Evolutionary conservation across 2,888 invertebrate species (phyloP).

Genomic region (Agonopterix heracliana): DNA sequence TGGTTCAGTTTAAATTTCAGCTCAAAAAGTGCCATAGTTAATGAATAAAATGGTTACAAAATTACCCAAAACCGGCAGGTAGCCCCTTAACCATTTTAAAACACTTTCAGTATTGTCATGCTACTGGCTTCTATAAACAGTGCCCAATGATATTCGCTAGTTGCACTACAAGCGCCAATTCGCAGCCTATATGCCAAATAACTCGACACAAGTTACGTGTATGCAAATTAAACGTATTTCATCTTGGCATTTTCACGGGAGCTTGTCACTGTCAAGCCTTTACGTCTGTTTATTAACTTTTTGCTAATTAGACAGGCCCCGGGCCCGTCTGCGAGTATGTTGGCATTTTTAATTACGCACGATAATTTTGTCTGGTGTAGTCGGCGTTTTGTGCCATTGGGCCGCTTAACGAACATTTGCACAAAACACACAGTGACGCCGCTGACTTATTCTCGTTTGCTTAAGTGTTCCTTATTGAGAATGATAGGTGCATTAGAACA

Average conservation of each 20-base stretch:
- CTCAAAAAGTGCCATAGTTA: too few species aligned
- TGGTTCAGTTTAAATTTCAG: too few species aligned
- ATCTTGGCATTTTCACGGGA: conserved; percentile 72
- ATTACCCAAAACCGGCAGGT: too few species aligned
- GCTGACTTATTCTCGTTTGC: conserved; percentile 41
- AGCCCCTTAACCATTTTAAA: too few species aligned
- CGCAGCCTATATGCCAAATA: conserved; percentile 21
- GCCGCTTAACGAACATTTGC: conserved; percentile 36
- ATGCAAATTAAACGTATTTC: conserved; percentile 73
- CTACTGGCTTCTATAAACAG: too few species aligned
- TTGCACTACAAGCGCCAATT: neutral
- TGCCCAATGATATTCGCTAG: too few species aligned
- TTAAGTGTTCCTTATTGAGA: conserved; percentile 46
- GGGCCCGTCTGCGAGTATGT: conserved; percentile 65
- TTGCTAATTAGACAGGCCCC: conserved; percentile 71
- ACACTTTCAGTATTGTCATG: too few species aligned
- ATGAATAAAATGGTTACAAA: too few species aligned
- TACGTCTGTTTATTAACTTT: conserved; percentile 74
- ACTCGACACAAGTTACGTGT: conserved; percentile 44
- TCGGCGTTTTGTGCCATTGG: conserved; percentile 29
- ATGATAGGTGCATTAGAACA: conserved; percentile 9
- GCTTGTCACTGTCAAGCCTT: conserved; percentile 70
- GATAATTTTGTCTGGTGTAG: conserved; percentile 53
- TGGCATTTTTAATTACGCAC: conserved; percentile 73
- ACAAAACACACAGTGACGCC: conserved; percentile 29